A percentile compares a stretch with the other conserved stretches of the same genome.
phyloP scores from a whole-genome alignment of 2,888 invertebrate species.

The Drepanosiphum platanoidis region DNA sequence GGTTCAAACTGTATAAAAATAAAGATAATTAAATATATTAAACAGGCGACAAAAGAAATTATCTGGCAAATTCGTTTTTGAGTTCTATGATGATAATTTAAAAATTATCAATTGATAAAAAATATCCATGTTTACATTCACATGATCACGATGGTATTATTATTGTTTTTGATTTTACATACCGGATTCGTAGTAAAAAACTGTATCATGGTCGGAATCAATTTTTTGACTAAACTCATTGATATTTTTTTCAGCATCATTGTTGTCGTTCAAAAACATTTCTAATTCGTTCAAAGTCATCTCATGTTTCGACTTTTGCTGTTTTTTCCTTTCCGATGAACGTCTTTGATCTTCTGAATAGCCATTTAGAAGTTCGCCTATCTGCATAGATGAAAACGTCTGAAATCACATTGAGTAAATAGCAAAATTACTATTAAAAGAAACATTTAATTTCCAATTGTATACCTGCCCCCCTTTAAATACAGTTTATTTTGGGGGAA shows the following conservation, averaged over 20 bases:
- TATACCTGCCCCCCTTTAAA: not conserved
- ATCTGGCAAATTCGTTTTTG: not conserved
- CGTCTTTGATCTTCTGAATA: conserved; percentile 40
- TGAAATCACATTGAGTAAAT: conserved; percentile 19
- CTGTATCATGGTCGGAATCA: conserved; percentile 37
- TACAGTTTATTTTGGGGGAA: not conserved
- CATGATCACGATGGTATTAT: not conserved
- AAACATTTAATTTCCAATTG: not conserved
- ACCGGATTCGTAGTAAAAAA: conserved; percentile 53
- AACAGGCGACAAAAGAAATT: not conserved
- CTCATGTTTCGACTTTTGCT: conserved; percentile 44
- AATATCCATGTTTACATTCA: no score
- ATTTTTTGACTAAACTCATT: conserved; percentile 48
- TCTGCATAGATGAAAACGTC: conserved; percentile 51
- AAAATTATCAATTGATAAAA: not conserved
- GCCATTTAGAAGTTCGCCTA: conserved; percentile 35
- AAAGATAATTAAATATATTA: not conserved
- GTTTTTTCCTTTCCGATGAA: conserved; percentile 26
- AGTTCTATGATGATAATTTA: not conserved
- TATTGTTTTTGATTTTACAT: not conserved
- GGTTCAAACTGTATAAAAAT: no score
- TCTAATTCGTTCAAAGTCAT: conserved; percentile 55
- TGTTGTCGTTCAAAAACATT: conserved; percentile 42
- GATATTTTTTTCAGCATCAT: not conserved
- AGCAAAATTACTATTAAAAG: not conserved